A percentile compares a stretch with the other conserved stretches of the same genome.
These are phyloP conservation scores for Butorides virescens DNA, from an alignment of 2,113 vertebrate genomes.

Conservation along the genomic window DNA sequence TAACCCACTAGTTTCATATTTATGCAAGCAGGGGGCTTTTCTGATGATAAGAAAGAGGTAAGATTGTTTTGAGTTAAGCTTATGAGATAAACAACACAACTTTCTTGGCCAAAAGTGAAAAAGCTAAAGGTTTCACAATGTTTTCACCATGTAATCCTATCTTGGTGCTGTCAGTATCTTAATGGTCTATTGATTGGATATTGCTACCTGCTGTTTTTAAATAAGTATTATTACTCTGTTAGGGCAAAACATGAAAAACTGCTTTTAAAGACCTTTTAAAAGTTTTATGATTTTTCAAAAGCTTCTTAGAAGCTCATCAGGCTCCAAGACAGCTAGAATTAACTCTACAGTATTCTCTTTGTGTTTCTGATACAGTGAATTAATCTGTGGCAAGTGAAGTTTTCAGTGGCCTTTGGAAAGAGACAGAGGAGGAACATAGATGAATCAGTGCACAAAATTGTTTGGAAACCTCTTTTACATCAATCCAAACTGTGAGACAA, in stretches of 20 bases:
- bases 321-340: conserved; percentile 25
- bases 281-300: conserved; percentile 49
- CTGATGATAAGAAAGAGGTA: background rate
- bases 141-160: conserved; percentile 32
- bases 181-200: conserved; percentile 63
- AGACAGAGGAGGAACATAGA: background rate
- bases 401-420: background rate
- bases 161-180: conserved; percentile 18
- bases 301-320: conserved; percentile 49
- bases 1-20: background rate
- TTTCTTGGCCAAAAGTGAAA: conserved; percentile 47
- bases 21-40: background rate
- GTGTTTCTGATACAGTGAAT: conserved; percentile 41
- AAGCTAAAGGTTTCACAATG: conserved; percentile 52
- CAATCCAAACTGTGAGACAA: background rate
- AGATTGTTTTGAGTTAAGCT: conserved; percentile 6
- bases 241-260: conserved; percentile 63
- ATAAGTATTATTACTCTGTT: conserved; percentile 46
- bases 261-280: conserved; percentile 41
- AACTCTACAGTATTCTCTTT: conserved; percentile 10
- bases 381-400: background rate
- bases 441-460: background rate
- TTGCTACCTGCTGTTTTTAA: conserved; percentile 37
- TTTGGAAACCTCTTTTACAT: background rate
- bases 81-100: conserved; percentile 21